Base-by-base conservation (phyloP, 2,113 vertebrate species). In the Pelecanus crispus region DNA sequence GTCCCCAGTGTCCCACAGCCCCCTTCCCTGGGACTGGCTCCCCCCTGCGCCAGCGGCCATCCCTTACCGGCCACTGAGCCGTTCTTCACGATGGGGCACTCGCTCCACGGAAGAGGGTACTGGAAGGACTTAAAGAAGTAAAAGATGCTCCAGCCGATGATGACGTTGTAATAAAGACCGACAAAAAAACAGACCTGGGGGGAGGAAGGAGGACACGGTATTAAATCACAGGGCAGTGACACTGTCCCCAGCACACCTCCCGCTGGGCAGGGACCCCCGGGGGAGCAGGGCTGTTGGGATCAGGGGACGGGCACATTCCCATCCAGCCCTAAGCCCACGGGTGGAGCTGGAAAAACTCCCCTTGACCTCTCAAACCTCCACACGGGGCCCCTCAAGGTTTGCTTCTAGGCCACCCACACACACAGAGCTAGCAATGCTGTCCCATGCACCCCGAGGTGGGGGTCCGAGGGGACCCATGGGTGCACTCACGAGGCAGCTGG, bases 101-200 rank as follows among this genome's bases (percentile, higher is more conserved):
- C 99, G 20, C 98, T 99, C 99, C 99, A 99, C 80, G 99, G 99
- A 78, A 99, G 98, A 6, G 99, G 99, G 94, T 98, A 99, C 98
- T 99, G 99, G 98, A 99, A 99, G 24, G 99, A 99, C 97, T 99
- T 98, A 91, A 99, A 99, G 97, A 99, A 99, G 97, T 99, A 99
- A 91, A 99, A 99, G 98, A 99, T 99, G 96, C 99, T 99, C 99
- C 99, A 99, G 78, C 99, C 99, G 1, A 99, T 99, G 97, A 99
- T 99, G 92, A 99, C 99, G 2, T 99, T 99, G 94, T 99, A 99
- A 84, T 99, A 99, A 77, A 99, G 98, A 29, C 99, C 99, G 1
- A 99, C 99, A 42, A 99, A 99, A 67, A 99, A 99, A 62, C 99
- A 99, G 38, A 99, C 99, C 99, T 99, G 79, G 28, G 3, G 2